These are phyloP conservation scores for Hypothenemus hampei DNA, from an alignment of 1,140 invertebrate species.

Conservation along the genomic window DNA sequence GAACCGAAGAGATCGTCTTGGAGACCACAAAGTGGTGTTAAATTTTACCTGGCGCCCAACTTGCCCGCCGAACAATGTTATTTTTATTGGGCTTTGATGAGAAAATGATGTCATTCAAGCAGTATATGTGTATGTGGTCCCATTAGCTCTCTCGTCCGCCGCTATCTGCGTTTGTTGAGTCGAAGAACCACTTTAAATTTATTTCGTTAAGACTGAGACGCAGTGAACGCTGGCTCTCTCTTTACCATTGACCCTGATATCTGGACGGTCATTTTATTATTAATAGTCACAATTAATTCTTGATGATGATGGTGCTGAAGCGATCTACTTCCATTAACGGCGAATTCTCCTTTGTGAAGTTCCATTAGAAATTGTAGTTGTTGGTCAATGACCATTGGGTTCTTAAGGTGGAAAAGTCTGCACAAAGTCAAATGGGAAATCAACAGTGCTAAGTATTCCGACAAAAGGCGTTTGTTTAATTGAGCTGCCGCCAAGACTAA, in stretches of 20 bases:
- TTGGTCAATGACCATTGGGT: too few species aligned
- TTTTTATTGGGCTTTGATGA: conserved; percentile 44
- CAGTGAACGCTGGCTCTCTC: neutral
- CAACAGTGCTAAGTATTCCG: too few species aligned
- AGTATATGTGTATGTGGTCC: conserved; percentile 41
- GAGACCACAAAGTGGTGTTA: conserved; percentile 28
- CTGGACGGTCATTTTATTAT: conserved; percentile 8
- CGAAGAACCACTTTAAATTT: conserved; percentile 28
- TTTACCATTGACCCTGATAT: conserved; percentile 23
- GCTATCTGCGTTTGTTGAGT: conserved; percentile 34
- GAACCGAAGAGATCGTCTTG: too few species aligned
- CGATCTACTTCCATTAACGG: neutral
- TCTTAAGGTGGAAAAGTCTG: too few species aligned
- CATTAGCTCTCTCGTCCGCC: conserved; percentile 38
- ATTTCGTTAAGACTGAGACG: conserved; percentile 6
- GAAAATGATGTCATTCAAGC: conserved; percentile 43
- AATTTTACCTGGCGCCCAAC: conserved; percentile 38
- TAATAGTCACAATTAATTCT: conserved; percentile 17
- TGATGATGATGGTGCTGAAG: too few species aligned
- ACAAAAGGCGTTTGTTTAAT: too few species aligned
- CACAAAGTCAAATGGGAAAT: too few species aligned
- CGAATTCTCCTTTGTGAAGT: too few species aligned
- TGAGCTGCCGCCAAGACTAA: too few species aligned
- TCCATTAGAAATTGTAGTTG: too few species aligned
- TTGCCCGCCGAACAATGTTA: conserved; percentile 37